phyloP scores from a whole-genome alignment of 2,797 vertebrate genomes.

The Anguilla obscura region DNA sequence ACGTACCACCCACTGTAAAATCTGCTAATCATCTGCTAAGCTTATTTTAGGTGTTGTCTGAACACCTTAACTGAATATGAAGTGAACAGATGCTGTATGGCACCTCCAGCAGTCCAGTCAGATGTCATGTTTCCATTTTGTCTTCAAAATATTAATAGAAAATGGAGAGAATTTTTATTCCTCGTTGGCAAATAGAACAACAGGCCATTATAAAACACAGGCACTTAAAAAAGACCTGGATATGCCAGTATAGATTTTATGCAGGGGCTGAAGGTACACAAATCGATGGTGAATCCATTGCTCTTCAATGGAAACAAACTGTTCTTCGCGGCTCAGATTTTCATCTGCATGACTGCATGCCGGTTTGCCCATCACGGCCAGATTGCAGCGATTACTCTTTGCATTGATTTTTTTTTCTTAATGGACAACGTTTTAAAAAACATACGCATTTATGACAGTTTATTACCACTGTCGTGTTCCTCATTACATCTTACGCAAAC shows the following conservation, averaged over 20 bases:
- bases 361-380: conserved; percentile 58
- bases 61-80: background rate
- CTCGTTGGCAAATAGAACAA: conserved; percentile 39
- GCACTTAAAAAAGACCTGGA: conserved; percentile 65
- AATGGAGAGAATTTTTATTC: background rate
- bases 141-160: background rate
- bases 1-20: background rate
- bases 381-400: conserved; percentile 75
- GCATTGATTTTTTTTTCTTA: conserved; percentile 66
- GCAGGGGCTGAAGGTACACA: conserved; percentile 69
- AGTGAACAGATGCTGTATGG: background rate
- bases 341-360: conserved; percentile 48
- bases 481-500: conserved; percentile 37
- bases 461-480: conserved; percentile 58
- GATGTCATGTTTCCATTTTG: background rate
- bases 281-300: conserved; percentile 72
- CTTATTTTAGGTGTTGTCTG: background rate
- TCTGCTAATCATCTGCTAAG: background rate
- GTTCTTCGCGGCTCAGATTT: conserved; percentile 68
- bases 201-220: background rate
- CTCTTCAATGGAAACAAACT: conserved; percentile 60
- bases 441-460: conserved; percentile 65
- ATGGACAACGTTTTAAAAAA: conserved; percentile 62
- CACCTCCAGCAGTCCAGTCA: background rate
- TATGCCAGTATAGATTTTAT: conserved; percentile 78